Conservation (phyloP, 2,113 vertebrate species). For the Nannobrachium achirus region DNA sequence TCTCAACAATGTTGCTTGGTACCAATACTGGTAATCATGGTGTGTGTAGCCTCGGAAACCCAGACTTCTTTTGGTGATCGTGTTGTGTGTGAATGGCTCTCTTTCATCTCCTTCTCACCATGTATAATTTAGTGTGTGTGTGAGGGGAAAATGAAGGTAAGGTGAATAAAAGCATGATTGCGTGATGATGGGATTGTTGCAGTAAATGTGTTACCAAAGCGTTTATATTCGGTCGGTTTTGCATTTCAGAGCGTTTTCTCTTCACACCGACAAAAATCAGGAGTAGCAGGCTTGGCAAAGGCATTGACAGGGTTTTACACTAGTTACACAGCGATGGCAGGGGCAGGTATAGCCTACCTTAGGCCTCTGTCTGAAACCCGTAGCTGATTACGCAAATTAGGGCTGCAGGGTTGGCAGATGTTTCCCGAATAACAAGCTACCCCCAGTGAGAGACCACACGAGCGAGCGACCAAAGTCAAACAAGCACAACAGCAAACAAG, state of each 20-base stretch:
- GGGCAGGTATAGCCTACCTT: constrained; percentile 43
- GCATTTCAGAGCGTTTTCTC: constrained; percentile 7
- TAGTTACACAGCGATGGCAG: constrained; percentile 16
- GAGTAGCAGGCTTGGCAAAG: constrained; percentile 12
- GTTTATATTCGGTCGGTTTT: constrained; percentile 27
- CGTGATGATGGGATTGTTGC: constrained; percentile 35
- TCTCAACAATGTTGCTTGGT: constrained; percentile 14
- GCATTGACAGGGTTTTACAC: constrained; percentile 44
- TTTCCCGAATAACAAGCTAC: constrained; percentile 23
- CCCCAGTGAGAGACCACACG: constrained; percentile 24
- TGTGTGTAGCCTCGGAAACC: too few species aligned
- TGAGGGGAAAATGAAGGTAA: neutral
- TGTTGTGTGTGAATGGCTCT: neutral
- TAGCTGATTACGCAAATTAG: constrained; percentile 12
- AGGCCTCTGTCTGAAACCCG: constrained; percentile 16
- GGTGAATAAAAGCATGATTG: neutral
- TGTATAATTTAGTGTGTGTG: constrained; percentile 4
- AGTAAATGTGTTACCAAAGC: constrained; percentile 27
- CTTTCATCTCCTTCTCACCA: neutral
- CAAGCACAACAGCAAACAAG: constrained; percentile 4
- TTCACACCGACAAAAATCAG: neutral
- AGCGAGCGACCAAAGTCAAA: neutral
- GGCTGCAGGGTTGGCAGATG: constrained; percentile 51
- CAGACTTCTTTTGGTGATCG: too few species aligned
- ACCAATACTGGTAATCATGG: constrained; percentile 16